Evolutionary conservation across 1,140 invertebrate species (phyloP).

Genomic region (Hydropsyche tenuis): DNA sequence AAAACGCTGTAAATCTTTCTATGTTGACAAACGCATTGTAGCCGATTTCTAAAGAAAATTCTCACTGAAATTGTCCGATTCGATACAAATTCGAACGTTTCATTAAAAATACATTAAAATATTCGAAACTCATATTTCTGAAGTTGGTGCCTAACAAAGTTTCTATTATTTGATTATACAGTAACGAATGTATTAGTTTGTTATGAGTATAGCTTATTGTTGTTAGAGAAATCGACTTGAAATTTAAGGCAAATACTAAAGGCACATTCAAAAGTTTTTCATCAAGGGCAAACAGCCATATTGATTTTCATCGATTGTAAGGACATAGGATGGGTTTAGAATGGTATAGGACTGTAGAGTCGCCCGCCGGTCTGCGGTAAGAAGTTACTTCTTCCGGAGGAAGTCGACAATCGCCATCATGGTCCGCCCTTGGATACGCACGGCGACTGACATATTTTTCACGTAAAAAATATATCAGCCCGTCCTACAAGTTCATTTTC

Average conservation of each 20-base stretch:
- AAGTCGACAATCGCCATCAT: constrained; percentile 42
- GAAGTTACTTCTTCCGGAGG: constrained; percentile 41
- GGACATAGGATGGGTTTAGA: background rate
- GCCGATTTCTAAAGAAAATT: background rate
- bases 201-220: background rate
- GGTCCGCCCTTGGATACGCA: constrained; percentile 39
- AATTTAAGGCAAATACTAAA: background rate
- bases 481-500: background rate
- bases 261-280: background rate
- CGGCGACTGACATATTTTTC: constrained; percentile 36
- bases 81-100: no score
- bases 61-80: no score
- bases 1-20: constrained; percentile 30
- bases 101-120: no score
- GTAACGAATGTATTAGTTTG: no score
- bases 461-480: constrained; percentile 5
- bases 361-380: constrained; percentile 35
- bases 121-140: no score
- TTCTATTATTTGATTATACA: no score
- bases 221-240: background rate
- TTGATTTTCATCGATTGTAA: no score
- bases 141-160: no score
- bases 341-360: constrained; percentile 9
- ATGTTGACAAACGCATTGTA: constrained; percentile 14
- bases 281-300: background rate